Conservation (phyloP, 2,888 invertebrate species). For the Athetis lepigone region DNA sequence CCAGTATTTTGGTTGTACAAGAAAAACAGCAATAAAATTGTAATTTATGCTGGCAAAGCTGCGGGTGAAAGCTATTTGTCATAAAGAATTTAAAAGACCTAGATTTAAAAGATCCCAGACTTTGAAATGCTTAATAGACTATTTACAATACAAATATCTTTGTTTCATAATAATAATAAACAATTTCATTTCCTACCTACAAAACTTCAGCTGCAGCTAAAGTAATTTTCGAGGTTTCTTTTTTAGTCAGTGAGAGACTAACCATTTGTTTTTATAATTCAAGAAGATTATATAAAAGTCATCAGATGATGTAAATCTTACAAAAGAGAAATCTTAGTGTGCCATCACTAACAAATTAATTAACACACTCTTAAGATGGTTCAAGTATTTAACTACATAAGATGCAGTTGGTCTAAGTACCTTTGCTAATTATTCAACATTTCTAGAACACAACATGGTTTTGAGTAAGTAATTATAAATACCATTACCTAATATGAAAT, state of each 20-base stretch:
- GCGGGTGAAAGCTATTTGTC: too few relatives aligned
- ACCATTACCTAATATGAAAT: not conserved
- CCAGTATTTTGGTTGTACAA: too few relatives aligned
- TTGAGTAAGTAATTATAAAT: not conserved
- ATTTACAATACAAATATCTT: too few relatives aligned
- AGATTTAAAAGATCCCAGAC: too few relatives aligned
- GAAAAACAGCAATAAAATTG: too few relatives aligned
- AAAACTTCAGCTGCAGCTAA: not conserved
- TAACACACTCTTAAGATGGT: not conserved
- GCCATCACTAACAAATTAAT: constrained; percentile 18
- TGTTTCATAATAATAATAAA: too few relatives aligned
- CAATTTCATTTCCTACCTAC: too few relatives aligned
- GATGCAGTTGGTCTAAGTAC: not conserved
- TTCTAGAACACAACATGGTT: not conserved
- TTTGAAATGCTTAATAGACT: too few relatives aligned
- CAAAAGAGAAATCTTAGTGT: constrained; percentile 24
- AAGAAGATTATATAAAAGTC: constrained; percentile 25
- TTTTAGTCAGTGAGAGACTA: not conserved
- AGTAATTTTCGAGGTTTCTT: not conserved
- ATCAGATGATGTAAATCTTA: constrained; percentile 19
- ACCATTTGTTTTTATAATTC: not conserved
- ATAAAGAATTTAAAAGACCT: too few relatives aligned
- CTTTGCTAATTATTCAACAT: not conserved
- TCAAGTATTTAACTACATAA: not conserved
- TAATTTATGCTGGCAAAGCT: too few relatives aligned